Evolutionary conservation across 2,888 invertebrate genomes (phyloP).

Genomic region (Plagodis dolabraria): DNA sequence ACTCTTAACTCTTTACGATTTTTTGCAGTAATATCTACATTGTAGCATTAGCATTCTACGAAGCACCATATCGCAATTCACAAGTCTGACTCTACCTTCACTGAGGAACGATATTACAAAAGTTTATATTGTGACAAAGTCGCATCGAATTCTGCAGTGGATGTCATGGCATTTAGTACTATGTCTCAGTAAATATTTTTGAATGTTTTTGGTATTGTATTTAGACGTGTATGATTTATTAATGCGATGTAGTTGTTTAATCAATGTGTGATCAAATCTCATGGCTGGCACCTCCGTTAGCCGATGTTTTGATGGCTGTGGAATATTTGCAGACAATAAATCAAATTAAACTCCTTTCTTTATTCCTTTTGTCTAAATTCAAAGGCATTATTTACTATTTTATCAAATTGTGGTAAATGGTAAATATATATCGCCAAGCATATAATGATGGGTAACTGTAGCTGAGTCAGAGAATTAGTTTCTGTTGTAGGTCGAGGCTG

Average conservation of each 20-base stretch:
- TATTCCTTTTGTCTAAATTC: no score
- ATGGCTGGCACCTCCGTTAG: constrained; percentile 10
- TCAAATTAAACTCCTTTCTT: no score
- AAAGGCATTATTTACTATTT: no score
- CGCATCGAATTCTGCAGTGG: background rate
- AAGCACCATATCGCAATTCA: constrained; percentile 4
- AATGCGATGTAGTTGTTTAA: constrained; percentile 5
- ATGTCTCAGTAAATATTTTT: constrained; percentile 3
- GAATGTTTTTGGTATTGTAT: no score
- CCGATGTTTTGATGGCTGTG: constrained; percentile 12
- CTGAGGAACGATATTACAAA: background rate
- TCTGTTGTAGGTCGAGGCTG: no score
- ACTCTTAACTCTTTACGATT: constrained; percentile 11
- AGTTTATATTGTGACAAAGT: no score
- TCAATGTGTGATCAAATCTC: constrained; percentile 2
- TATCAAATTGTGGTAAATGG: no score
- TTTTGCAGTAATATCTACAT: constrained; percentile 18
- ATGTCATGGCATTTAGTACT: background rate
- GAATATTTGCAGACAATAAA: constrained; percentile 2
- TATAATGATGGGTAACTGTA: no score
- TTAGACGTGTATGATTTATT: background rate
- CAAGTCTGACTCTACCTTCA: background rate
- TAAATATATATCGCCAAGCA: no score
- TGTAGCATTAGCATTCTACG: constrained; percentile 3
- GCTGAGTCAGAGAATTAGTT: no score